phyloP scores from a whole-genome alignment of 2,888 invertebrate species.

The Aproaerema taeniolella region DNA sequence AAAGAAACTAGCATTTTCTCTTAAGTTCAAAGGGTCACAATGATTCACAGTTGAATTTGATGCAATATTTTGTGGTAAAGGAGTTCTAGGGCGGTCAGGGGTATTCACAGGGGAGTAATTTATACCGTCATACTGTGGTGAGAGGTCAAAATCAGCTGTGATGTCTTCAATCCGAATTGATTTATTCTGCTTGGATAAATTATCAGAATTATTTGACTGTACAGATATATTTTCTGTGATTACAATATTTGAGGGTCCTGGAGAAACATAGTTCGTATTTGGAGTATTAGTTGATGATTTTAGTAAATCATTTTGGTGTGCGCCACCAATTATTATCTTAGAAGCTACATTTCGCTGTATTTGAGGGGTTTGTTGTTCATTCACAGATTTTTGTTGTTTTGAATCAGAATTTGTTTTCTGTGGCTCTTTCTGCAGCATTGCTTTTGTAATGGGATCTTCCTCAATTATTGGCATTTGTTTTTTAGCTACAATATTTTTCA shows the following conservation, averaged over 20 bases:
- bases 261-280: no score
- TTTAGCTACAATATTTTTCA: slow-evolving; percentile 40
- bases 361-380: neutral
- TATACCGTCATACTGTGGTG: slow-evolving; percentile 36
- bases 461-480: slow-evolving; percentile 14
- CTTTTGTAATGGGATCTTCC: no score
- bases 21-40: slow-evolving; percentile 51
- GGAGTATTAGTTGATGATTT: no score
- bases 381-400: neutral
- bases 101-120: slow-evolving; percentile 62
- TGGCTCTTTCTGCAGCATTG: no score
- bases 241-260: no score
- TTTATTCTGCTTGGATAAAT: slow-evolving; percentile 22
- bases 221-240: neutral
- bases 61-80: slow-evolving; percentile 12
- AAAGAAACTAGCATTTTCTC: slow-evolving; percentile 57
- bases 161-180: slow-evolving; percentile 56
- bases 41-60: slow-evolving; percentile 7
- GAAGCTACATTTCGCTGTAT: slow-evolving; percentile 7
- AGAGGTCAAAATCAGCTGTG: slow-evolving; percentile 51
- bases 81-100: slow-evolving; percentile 29
- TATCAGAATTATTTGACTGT: neutral
- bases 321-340: slow-evolving; percentile 10
- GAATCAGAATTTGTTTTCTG: slow-evolving; percentile 1
- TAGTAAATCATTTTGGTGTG: neutral